phyloP scores from a whole-genome alignment of 2,888 invertebrate species.

The Arrhopalites spinosus region DNA sequence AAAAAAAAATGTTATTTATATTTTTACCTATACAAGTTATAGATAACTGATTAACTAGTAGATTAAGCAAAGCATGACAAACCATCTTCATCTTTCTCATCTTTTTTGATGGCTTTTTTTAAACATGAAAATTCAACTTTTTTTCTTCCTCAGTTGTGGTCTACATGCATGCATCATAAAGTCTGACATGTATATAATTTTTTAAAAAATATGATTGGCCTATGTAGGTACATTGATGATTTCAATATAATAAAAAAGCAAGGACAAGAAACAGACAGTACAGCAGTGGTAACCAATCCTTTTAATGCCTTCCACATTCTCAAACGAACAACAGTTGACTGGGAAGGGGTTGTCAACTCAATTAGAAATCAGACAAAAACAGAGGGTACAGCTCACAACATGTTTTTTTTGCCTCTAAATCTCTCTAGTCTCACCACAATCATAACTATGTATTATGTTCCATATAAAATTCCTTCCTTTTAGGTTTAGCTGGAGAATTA shows the following conservation, averaged over 20 bases:
- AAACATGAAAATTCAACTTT: no score
- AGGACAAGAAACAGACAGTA: neutral
- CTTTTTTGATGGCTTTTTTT: constrained; percentile 16
- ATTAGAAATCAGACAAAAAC: constrained; percentile 53
- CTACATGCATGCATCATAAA: no score
- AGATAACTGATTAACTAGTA: no score
- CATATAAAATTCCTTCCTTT: neutral
- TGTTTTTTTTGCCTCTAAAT: no score
- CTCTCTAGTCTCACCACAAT: neutral
- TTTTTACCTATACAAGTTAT: neutral
- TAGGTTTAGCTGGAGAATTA: constrained; percentile 50
- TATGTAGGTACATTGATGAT: constrained; percentile 56
- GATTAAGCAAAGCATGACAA: no score
- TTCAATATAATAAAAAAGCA: constrained; percentile 50
- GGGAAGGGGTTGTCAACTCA: constrained; percentile 56
- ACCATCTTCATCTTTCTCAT: no score
- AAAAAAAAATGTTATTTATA: constrained; percentile 19
- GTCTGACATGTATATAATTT: no score
- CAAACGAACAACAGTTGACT: constrained; percentile 58
- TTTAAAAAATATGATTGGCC: no score
- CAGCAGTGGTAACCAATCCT: constrained; percentile 57
- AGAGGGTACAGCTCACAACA: constrained; percentile 50
- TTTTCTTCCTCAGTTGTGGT: no score
- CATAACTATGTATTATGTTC: neutral
- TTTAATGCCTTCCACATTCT: constrained; percentile 58